A percentile compares a stretch with the other conserved stretches of the same genome.
phyloP scores from a whole-genome alignment of 2,113 vertebrate species.

The Marcusenius ussheri region DNA sequence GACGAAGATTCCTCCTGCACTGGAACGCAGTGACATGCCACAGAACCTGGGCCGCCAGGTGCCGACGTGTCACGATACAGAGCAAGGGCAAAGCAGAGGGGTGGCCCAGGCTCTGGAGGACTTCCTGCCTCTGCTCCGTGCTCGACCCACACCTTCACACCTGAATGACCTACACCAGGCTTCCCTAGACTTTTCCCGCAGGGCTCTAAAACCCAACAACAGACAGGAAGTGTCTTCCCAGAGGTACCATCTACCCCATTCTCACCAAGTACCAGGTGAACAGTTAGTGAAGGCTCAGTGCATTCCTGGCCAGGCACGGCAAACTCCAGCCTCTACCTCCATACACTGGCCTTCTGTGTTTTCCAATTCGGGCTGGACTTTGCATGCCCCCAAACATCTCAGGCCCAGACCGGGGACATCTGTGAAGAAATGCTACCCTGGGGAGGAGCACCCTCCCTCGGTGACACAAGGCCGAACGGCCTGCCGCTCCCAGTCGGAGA shows the following conservation, averaged over 20 bases:
- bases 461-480: constrained; percentile 62
- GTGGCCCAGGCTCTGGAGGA: constrained; percentile 43
- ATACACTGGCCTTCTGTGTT: constrained; percentile 36
- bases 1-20: constrained; percentile 44
- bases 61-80: constrained; percentile 38
- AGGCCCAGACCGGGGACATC: constrained; percentile 37
- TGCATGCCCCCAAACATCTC: constrained; percentile 43
- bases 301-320: constrained; percentile 62
- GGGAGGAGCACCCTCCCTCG: constrained; percentile 46
- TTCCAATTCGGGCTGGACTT: constrained; percentile 30
- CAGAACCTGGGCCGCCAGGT: constrained; percentile 42
- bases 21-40: constrained; percentile 35
- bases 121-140: constrained; percentile 47
- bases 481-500: constrained; percentile 72
- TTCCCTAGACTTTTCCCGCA: constrained; percentile 40
- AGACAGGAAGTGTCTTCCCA: constrained; percentile 44
- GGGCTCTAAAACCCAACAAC: constrained; percentile 45
- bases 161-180: constrained; percentile 21
- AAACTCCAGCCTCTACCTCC: constrained; percentile 44
- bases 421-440: constrained; percentile 62
- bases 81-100: constrained; percentile 34
- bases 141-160: constrained; percentile 45
- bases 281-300: constrained; percentile 71
- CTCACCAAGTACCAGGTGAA: constrained; percentile 41
- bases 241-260: constrained; percentile 25